phyloP scores from a whole-genome alignment of 2,888 invertebrate species.

The Tipula lateralis region DNA sequence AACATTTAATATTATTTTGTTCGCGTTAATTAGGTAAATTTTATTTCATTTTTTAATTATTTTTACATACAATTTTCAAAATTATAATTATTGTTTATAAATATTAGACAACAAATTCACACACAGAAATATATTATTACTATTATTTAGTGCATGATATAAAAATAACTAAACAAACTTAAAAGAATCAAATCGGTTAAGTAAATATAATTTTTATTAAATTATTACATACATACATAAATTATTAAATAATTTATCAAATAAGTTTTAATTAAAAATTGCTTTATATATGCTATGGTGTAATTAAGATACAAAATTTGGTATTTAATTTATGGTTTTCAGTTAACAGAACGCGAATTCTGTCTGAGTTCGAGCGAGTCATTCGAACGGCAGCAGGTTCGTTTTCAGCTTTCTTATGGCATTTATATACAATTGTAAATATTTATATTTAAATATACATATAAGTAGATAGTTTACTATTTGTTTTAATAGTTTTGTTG shows the following conservation, averaged over 20 bases:
- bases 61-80: not conserved
- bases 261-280: not conserved
- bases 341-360: slow-evolving; percentile 25
- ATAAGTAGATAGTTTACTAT: not conserved
- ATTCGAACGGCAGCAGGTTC: slow-evolving; percentile 28
- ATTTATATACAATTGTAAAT: not conserved
- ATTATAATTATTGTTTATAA: not conserved
- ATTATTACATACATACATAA: not conserved
- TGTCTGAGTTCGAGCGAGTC: slow-evolving; percentile 27
- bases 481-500: not conserved
- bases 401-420: not conserved
- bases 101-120: not conserved
- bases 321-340: slow-evolving; percentile 1
- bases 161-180: not conserved
- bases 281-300: not conserved
- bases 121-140: not conserved
- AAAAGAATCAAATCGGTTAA: not conserved
- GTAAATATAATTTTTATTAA: not conserved
- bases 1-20: slow-evolving; percentile 20
- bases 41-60: not conserved
- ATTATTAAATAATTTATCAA: not conserved
- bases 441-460: not conserved
- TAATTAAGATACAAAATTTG: not conserved
- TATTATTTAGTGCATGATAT: slow-evolving; percentile 4
- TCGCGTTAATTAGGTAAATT: slow-evolving; percentile 25